Conservation (phyloP, 2,797 vertebrate genomes). For the Astyanax mexicanus region DNA sequence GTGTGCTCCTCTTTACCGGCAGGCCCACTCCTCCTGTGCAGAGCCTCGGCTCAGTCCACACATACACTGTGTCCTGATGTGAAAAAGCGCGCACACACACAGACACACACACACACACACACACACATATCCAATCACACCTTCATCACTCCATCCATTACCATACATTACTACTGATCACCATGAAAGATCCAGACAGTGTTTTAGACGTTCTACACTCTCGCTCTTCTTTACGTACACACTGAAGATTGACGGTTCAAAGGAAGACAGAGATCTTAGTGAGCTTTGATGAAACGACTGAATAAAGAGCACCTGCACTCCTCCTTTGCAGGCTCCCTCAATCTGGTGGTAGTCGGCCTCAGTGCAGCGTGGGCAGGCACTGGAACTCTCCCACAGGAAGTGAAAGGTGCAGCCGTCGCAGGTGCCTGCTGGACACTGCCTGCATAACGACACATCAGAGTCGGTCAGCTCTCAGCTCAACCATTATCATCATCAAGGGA, state of each 20-base stretch:
- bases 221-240: background rate
- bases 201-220: background rate
- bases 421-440: constrained; percentile 91
- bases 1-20: constrained; percentile 84
- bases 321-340: constrained; percentile 91
- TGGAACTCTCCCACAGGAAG: constrained; percentile 94
- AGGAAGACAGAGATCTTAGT: background rate
- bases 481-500: background rate
- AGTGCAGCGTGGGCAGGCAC: constrained; percentile 92
- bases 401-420: constrained; percentile 94
- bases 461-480: background rate
- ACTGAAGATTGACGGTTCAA: constrained; percentile 17
- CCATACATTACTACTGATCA: background rate
- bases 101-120: constrained; percentile 8
- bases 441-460: constrained; percentile 62
- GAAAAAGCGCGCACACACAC: background rate
- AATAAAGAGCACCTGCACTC: constrained; percentile 82
- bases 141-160: background rate
- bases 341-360: constrained; percentile 91
- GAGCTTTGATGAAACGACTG: background rate
- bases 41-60: constrained; percentile 93
- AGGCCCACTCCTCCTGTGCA: constrained; percentile 88
- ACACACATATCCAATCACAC: constrained; percentile 47
- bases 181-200: background rate
- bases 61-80: constrained; percentile 88